phyloP scores from a whole-genome alignment of 2,113 vertebrate genomes.

The Verasper variegatus region DNA sequence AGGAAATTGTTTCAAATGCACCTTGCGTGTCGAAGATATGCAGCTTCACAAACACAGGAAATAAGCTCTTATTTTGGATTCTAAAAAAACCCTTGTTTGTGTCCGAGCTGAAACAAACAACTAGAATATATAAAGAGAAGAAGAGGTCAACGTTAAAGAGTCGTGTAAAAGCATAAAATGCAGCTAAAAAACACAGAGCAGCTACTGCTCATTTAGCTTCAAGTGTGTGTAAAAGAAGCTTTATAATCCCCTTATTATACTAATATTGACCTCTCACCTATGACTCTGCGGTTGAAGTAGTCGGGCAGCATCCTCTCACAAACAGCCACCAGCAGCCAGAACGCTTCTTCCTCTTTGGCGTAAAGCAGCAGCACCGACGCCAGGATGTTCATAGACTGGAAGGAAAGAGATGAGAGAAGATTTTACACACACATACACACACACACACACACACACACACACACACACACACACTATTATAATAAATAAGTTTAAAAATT shows the following conservation, averaged over 20 bases:
- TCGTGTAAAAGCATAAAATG: no score
- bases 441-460: no score
- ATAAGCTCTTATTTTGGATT: constrained; percentile 22
- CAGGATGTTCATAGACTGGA: constrained; percentile 98
- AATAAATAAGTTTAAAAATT: no score
- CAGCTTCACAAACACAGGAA: constrained; percentile 66
- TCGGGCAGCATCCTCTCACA: constrained; percentile 98
- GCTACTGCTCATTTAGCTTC: not conserved
- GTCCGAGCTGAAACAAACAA: constrained; percentile 1
- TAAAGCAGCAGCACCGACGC: constrained; percentile 94
- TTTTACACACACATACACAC: not conserved
- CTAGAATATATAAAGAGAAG: not conserved
- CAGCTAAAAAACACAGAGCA: not conserved
- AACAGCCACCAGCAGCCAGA: constrained; percentile 95
- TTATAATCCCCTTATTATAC: not conserved
- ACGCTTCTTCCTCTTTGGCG: constrained; percentile 95
- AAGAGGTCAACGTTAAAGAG: not conserved
- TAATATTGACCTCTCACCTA: constrained; percentile 82
- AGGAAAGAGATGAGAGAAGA: not conserved
- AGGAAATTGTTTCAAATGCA: constrained; percentile 60
- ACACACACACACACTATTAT: no score
- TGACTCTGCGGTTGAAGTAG: constrained; percentile 96
- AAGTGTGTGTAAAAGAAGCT: not conserved
- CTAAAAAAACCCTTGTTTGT: no score
- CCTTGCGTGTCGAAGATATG: constrained; percentile 32